A percentile compares a stretch with the other conserved stretches of the same genome.
These are phyloP conservation scores for Myotis myotis DNA, from an alignment of 2,797 vertebrate species.

Conservation along the genomic window DNA sequence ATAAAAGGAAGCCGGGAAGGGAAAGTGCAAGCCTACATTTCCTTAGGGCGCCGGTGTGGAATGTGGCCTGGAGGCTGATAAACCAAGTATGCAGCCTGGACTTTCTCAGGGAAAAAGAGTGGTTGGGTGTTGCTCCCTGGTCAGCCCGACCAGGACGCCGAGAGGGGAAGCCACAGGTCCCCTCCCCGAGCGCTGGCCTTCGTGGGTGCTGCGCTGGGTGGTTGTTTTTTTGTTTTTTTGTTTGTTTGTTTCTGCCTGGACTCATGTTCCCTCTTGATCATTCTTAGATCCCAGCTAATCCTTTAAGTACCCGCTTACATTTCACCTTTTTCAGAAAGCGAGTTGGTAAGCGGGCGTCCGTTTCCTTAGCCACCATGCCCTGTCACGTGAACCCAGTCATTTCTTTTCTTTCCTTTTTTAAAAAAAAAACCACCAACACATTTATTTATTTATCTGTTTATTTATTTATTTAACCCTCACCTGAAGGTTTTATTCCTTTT, in stretches of 20 bases:
- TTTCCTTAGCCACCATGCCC: not conserved
- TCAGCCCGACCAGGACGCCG: not conserved
- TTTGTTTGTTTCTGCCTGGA: not conserved
- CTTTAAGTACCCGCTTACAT: not conserved
- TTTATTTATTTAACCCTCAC: too few species aligned
- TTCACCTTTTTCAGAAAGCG: not conserved
- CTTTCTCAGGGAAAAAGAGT: not conserved
- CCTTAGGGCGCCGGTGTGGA: not conserved
- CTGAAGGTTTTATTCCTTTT: too few species aligned
- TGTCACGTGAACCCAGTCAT: not conserved
- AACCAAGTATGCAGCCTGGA: not conserved
- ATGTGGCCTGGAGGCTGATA: not conserved
- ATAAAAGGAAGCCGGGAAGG: not conserved
- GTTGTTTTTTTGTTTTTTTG: rapidly evolving
- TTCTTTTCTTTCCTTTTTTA: not conserved
- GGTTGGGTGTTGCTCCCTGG: not conserved
- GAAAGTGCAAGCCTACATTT: not conserved
- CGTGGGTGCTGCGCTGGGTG: not conserved
- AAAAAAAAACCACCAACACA: too few species aligned
- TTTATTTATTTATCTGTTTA: too few species aligned
- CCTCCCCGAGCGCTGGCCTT: not conserved
- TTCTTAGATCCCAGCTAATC: not conserved
- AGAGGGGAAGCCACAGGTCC: not conserved
- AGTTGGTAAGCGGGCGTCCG: not conserved
- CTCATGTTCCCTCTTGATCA: not conserved